phyloP scores from a whole-genome alignment of 2,888 invertebrate genomes.

The Charanyca ferruginea region DNA sequence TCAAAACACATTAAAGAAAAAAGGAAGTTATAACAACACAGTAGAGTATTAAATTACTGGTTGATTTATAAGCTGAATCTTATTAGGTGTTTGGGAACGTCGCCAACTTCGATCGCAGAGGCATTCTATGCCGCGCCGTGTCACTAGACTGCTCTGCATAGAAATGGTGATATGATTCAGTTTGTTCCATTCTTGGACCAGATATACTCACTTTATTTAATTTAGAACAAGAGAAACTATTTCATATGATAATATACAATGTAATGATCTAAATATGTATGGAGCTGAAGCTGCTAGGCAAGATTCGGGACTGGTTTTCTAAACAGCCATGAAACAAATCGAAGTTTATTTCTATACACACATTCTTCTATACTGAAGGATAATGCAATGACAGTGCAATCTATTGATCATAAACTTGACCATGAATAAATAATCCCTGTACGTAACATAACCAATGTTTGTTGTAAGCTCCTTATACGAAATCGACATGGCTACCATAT shows the following conservation, averaged over 20 bases:
- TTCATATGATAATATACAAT: conserved; percentile 4
- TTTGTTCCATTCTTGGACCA: conserved; percentile 36
- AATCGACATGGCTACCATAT: conserved; percentile 67
- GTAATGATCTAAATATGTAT: conserved; percentile 1
- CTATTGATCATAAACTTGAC: conserved; percentile 64
- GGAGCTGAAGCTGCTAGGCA: background rate
- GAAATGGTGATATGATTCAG: conserved; percentile 64
- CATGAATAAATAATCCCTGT: conserved; percentile 60
- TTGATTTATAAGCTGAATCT: conserved; percentile 45
- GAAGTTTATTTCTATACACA: background rate
- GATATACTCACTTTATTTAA: conserved; percentile 28
- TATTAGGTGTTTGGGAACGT: conserved; percentile 66
- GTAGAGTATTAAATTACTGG: conserved; percentile 55
- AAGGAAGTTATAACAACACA: conserved; percentile 31
- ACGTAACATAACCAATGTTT: conserved; percentile 55
- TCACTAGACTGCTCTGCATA: conserved; percentile 66
- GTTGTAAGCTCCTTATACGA: conserved; percentile 65
- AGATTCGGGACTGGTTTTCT: conserved; percentile 1
- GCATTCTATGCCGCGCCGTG: conserved; percentile 68
- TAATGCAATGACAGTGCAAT: conserved; percentile 37
- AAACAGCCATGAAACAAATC: background rate
- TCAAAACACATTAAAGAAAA: conserved; percentile 37
- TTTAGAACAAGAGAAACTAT: conserved; percentile 33
- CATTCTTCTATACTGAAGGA: conserved; percentile 27
- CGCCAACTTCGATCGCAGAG: conserved; percentile 69